Percentiles rank a stretch among this genome's conserved stretches.
phyloP scores from a whole-genome alignment of 2,888 invertebrate genomes.

The Silvanus unidentatus region DNA sequence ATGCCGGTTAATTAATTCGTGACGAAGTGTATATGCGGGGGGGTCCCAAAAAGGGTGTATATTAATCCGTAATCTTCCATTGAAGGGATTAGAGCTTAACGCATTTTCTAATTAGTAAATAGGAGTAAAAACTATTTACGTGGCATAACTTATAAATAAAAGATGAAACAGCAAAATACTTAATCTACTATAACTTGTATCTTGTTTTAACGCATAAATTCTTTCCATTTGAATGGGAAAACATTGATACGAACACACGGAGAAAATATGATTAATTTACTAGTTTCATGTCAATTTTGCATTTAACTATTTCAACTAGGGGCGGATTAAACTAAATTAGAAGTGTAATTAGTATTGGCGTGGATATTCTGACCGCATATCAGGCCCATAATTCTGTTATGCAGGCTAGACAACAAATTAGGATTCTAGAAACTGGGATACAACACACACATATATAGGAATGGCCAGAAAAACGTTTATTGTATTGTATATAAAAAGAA shows the following conservation, averaged over 20 bases:
- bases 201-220: too few species aligned
- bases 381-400: constrained; percentile 18
- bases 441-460: too few species aligned
- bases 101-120: constrained; percentile 31
- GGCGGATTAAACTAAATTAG: constrained; percentile 16
- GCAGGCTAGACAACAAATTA: constrained; percentile 13
- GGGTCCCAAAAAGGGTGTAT: constrained; percentile 2
- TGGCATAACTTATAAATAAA: too few species aligned
- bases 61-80: constrained; percentile 6
- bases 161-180: too few species aligned
- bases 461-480: too few species aligned
- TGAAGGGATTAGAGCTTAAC: constrained; percentile 20
- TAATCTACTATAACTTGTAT: too few species aligned
- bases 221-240: too few species aligned
- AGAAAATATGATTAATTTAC: too few species aligned
- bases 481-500: too few species aligned
- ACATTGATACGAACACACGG: too few species aligned
- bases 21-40: neutral
- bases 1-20: neutral
- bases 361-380: constrained; percentile 16
- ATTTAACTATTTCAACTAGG: constrained; percentile 12
- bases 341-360: constrained; percentile 17
- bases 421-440: neutral
- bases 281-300: constrained; percentile 5
- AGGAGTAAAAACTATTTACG: constrained; percentile 2